A percentile compares a stretch with the other conserved stretches of the same genome.
These are phyloP conservation scores for Pelecanoides urinatrix DNA, from an alignment of 2,113 vertebrate genomes.

Conservation along the genomic window DNA sequence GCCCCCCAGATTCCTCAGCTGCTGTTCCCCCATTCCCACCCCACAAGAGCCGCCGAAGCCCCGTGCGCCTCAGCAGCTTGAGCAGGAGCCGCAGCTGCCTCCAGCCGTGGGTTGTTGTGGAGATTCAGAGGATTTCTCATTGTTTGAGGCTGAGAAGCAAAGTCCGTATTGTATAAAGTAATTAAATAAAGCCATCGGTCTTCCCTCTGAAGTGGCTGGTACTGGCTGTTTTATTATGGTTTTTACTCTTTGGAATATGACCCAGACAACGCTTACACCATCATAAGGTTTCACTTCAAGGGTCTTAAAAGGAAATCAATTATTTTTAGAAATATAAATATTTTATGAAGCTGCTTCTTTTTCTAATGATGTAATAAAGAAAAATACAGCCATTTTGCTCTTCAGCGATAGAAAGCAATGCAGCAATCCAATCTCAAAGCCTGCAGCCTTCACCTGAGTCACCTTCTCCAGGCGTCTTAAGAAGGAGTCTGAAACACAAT, in stretches of 20 bases:
- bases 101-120: neutral
- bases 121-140: neutral
- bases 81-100: neutral
- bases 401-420: neutral
- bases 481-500: neutral
- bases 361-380: neutral
- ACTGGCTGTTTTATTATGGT: neutral
- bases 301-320: constrained; percentile 24
- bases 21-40: neutral
- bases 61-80: neutral
- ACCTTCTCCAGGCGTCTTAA: neutral
- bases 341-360: constrained; percentile 2
- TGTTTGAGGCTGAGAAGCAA: neutral
- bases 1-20: neutral
- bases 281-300: neutral
- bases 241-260: neutral
- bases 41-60: neutral
- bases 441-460: neutral
- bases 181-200: neutral
- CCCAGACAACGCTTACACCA: neutral
- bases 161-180: neutral
- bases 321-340: constrained; percentile 34
- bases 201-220: neutral
- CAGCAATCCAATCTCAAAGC: neutral
- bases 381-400: neutral